A percentile compares a stretch with the other conserved stretches of the same genome.
Conservation (phyloP, 2,888 invertebrate genomes). For the Psylliodes chrysocephalus region DNA sequence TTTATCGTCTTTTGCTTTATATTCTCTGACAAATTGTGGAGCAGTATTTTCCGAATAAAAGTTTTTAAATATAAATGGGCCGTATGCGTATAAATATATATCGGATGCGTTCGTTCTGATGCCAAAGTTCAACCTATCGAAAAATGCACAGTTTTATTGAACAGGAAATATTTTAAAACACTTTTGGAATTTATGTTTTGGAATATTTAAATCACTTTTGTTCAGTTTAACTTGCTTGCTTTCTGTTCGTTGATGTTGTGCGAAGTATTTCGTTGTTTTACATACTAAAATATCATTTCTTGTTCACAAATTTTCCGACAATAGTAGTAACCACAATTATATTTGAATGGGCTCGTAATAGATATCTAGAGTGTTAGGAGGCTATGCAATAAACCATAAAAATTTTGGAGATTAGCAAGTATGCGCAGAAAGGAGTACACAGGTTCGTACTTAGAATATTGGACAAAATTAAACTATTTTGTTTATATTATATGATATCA, state of each 20-base stretch:
- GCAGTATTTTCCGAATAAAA: constrained; percentile 60
- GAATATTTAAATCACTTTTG: constrained; percentile 50
- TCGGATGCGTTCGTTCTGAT: constrained; percentile 47
- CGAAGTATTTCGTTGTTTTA: neutral
- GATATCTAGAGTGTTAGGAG: too few species aligned
- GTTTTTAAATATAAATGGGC: constrained; percentile 61
- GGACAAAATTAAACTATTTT: too few species aligned
- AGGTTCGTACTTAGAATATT: too few species aligned
- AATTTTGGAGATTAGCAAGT: too few species aligned
- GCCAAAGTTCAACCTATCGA: constrained; percentile 48
- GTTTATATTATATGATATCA: too few species aligned
- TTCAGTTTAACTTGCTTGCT: constrained; percentile 10
- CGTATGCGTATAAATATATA: constrained; percentile 56
- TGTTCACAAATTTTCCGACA: too few species aligned
- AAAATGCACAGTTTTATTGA: constrained; percentile 50
- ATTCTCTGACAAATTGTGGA: constrained; percentile 58
- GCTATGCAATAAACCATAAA: too few species aligned
- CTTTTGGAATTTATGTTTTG: constrained; percentile 51
- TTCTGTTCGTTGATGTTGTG: neutral
- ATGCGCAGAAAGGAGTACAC: too few species aligned
- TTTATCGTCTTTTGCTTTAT: constrained; percentile 60
- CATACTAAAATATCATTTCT: too few species aligned
- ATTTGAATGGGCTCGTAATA: too few species aligned
- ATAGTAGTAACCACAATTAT: too few species aligned
- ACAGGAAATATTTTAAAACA: constrained; percentile 52